Conservation (phyloP, 2,888 invertebrate genomes). For the Idaea aversata region DNA sequence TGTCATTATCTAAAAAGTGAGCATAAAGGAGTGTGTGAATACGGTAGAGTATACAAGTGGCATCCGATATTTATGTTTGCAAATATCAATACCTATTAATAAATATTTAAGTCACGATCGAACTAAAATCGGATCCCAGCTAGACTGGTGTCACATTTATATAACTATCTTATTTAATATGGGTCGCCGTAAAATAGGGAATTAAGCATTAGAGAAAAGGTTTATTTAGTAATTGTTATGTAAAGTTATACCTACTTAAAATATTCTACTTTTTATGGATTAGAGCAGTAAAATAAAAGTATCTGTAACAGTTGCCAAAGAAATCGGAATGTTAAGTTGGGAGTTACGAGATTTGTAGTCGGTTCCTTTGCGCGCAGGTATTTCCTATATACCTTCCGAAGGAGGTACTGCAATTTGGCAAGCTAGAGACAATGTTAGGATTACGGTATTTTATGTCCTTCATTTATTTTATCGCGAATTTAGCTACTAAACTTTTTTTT, state of each 20-base stretch:
- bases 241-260: background rate
- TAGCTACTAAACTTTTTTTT: too few species aligned
- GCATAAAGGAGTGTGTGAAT: too few species aligned
- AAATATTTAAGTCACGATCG: constrained; percentile 19
- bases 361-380: background rate
- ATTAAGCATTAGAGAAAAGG: background rate
- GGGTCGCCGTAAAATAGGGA: constrained; percentile 10
- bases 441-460: background rate
- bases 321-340: background rate
- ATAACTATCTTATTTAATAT: constrained; percentile 18
- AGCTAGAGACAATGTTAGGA: background rate
- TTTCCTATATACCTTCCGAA: background rate
- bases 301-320: background rate
- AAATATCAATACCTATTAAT: background rate
- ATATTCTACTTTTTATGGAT: background rate
- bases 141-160: constrained; percentile 18
- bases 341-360: background rate
- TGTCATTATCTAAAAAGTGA: too few species aligned
- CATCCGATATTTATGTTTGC: background rate
- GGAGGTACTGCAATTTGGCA: background rate
- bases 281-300: background rate
- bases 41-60: background rate
- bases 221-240: background rate
- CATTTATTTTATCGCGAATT: too few species aligned
- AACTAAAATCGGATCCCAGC: constrained; percentile 16